Base-by-base conservation (phyloP, 2,113 vertebrate genomes). In the Onychostruthus taczanowskii region DNA sequence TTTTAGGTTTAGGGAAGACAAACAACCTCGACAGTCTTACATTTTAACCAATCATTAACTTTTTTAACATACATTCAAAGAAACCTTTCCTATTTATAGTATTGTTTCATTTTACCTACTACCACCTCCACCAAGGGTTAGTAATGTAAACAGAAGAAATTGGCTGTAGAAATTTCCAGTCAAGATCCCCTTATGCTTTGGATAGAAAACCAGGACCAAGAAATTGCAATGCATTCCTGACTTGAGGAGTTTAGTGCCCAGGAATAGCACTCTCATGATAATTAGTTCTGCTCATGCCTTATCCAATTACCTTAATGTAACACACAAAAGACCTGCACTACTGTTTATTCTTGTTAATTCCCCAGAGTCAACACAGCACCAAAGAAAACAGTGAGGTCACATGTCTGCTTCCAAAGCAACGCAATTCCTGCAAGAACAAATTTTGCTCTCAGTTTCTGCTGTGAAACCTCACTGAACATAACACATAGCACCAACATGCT, bases 251-350 rank as follows among this genome's bases (percentile, higher is more conserved):
- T 73, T 14, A 93, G 33, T 68, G 90, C n/a, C 72, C 83, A 92
- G 72, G 90, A 97, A 96, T 84, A 93, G 82, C 68, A 67, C 62
- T 21, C 44, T 41, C 30, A 28, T 35, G 75, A 69, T 70, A 93
- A 95, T 85, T 88, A 89, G 59, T 83, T 95, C 94, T 96, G 92
- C 78, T 77, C 61, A 44, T 70, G 90, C 83, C 79, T 94, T 81
- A 95, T 95, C 94, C 93, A 90, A 91, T 97, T 95, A 95, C 87
- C 59, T 66, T 92, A 95, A 94, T 73, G 79, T 70, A 95, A 67
- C 90, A 82, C 84, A 91, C 56, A 61, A 80, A 96, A 92, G 86
- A 86, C 68, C 80, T 84, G 63, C 56, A 47, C 84, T 62, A 67
- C 56, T 74, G 26, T 81, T 84, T 74, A 66, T 87, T 74, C 87